Evolutionary conservation across 1,140 invertebrate species (phyloP).

Genomic region (Cotesia typhae): DNA sequence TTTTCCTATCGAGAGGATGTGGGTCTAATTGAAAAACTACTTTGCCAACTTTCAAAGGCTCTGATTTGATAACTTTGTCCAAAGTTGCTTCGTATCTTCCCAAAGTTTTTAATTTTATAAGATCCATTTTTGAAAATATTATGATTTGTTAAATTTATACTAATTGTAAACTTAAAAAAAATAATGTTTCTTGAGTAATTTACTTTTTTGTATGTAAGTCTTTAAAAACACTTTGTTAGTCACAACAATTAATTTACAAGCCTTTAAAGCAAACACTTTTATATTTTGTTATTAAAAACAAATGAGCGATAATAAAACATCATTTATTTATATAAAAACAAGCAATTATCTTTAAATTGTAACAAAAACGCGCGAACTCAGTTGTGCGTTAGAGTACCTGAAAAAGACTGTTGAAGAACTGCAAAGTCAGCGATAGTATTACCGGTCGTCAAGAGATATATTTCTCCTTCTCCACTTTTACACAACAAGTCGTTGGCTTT

Average conservation of each 20-base stretch:
- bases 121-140: neutral
- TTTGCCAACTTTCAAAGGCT: conserved; percentile 44
- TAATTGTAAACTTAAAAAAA: too few species aligned
- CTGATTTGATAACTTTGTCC: conserved; percentile 10
- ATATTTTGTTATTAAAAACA: too few species aligned
- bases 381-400: neutral
- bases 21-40: conserved; percentile 46
- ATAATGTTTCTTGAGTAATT: too few species aligned
- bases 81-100: conserved; percentile 11
- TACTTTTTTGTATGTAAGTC: too few species aligned
- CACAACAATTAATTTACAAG: conserved; percentile 3
- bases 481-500: conserved; percentile 4
- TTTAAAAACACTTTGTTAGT: too few species aligned
- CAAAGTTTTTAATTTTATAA: neutral
- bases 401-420: conserved; percentile 17
- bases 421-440: conserved; percentile 15
- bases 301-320: too few species aligned
- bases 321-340: neutral
- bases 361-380: neutral
- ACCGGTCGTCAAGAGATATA: conserved; percentile 17
- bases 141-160: neutral
- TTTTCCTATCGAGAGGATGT: conserved; percentile 39
- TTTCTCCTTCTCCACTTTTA: conserved; percentile 20
- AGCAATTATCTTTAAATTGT: neutral
- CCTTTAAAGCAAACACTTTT: too few species aligned